phyloP scores from a whole-genome alignment of 2,113 vertebrate species.

The Pitta sordida region DNA sequence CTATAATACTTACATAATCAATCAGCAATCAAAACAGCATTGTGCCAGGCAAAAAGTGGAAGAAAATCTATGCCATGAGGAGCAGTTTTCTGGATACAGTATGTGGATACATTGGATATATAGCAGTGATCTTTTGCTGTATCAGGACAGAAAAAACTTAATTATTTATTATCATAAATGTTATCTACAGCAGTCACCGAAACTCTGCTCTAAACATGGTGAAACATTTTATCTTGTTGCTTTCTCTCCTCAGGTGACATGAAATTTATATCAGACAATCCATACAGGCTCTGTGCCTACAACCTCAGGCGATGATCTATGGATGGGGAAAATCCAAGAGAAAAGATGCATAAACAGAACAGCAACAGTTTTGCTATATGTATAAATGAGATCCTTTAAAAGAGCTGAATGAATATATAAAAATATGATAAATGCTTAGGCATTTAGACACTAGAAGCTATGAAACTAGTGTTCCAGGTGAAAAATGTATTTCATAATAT shows the following conservation, averaged over 20 bases:
- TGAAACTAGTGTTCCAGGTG: not conserved
- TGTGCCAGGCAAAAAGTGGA: not conserved
- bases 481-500: not conserved
- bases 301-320: not conserved
- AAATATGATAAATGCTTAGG: not conserved
- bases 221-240: not conserved
- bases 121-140: not conserved
- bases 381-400: not conserved
- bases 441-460: not conserved
- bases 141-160: not conserved
- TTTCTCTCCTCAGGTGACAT: not conserved
- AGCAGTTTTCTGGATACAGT: not conserved
- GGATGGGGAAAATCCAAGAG: not conserved
- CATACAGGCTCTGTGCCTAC: not conserved
- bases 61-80: not conserved
- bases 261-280: not conserved
- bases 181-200: not conserved
- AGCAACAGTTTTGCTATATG: not conserved
- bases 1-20: not conserved
- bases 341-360: not conserved
- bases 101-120: too few relatives aligned
- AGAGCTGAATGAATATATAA: not conserved
- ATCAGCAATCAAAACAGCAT: not conserved
- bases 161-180: not conserved
- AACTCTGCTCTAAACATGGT: not conserved